phyloP scores from a whole-genome alignment of 2,888 invertebrate genomes.

The Flexamia atlantica region DNA sequence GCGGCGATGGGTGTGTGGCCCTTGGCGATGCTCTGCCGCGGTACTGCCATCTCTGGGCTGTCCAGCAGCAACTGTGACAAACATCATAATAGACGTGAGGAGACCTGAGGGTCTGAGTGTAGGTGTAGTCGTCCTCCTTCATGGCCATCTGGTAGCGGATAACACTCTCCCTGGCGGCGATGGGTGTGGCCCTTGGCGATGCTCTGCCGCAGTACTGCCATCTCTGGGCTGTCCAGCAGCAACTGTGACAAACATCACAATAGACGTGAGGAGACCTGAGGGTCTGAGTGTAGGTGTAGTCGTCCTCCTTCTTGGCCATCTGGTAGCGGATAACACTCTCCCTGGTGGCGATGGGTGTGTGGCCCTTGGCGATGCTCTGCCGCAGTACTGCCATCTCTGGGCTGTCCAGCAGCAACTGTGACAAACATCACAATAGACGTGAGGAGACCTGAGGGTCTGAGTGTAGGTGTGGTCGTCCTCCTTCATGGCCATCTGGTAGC shows the following conservation, averaged over 20 bases:
- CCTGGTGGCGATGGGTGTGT: conserved; percentile 78
- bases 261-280: too few relatives aligned
- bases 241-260: too few relatives aligned
- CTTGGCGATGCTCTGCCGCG: conserved; percentile 79
- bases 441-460: conserved; percentile 83
- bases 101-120: conserved; percentile 84
- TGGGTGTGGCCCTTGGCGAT: conserved; percentile 78
- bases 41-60: conserved; percentile 78
- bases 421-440: too few relatives aligned
- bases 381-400: conserved; percentile 79
- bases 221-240: conserved; percentile 76
- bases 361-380: conserved; percentile 79
- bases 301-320: conserved; percentile 86
- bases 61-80: conserved; percentile 72
- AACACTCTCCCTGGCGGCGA: conserved; percentile 85
- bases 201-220: conserved; percentile 78
- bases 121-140: conserved; percentile 87
- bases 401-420: conserved; percentile 74
- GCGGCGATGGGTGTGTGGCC: conserved; percentile 78
- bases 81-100: too few relatives aligned
- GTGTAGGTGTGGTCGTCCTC: conserved; percentile 87
- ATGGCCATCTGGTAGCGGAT: conserved; percentile 87
- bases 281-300: conserved; percentile 85
- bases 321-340: conserved; percentile 88
- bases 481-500: conserved; percentile 86